Evolutionary conservation across 2,797 vertebrate species (phyloP), one percentile per base, ranked within the genome.

Genomic region (Helarctos malayanus): DNA sequence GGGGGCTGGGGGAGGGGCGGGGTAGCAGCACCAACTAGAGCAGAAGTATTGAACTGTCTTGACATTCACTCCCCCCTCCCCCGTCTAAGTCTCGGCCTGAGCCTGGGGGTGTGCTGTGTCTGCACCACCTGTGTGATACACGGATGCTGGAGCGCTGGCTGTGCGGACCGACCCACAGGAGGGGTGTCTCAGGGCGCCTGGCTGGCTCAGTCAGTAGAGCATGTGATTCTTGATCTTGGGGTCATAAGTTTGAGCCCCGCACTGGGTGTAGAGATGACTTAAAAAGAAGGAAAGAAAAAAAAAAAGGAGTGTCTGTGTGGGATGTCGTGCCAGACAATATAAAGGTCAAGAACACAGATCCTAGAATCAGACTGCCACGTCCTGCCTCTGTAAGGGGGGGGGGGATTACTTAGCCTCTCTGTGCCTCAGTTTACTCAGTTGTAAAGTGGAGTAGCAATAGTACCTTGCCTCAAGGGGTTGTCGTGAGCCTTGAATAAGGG

Each of bases 121-220:
- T 63, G 68, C 38, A 35, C n/a, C 5, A 18, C 15, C 15, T 18
- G 2, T 12, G 15, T 49, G 45, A 32, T 49, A 10, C 18, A 18
- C 8, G 45, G 73, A 49, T 75, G 47, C 47, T 52, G n/a, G n/a
- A 52, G 29, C 11, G 7, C 59, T 59, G 59, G 69, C 59, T 85
- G 4, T 23, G 35, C 27, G 65, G 1, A 4, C 38, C 16, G 49
- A 6, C 52, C 41, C 45, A 23, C 0, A 0, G 1, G 29, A 35
- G 27, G 15, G 41, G 25, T 10, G 71, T 47, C 71, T 27, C 14
- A 1, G 71, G 25, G 25, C 0, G 41, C 71, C 41, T 8, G 25
- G 7, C 73, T 49, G 73, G 23, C 35, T 71, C 35, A 41, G 68
- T 25, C 12, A 2, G 38, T 23, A 71, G 35, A 71, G 68, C 68